Percentiles rank a stretch among this genome's conserved stretches.
These are phyloP conservation scores for Agrochola litura DNA, from an alignment of 2,888 invertebrate species.

Conservation along the genomic window DNA sequence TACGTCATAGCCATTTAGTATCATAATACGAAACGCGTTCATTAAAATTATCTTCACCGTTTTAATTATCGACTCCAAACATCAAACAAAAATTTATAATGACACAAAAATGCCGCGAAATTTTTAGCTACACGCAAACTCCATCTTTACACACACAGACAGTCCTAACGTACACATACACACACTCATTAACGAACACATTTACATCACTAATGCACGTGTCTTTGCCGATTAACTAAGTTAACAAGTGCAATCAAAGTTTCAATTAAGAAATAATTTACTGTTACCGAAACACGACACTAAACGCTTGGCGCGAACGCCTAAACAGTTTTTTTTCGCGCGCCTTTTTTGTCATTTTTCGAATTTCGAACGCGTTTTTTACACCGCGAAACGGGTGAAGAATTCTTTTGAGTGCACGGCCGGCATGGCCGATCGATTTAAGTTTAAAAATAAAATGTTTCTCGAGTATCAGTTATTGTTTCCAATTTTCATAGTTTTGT, in stretches of 20 bases:
- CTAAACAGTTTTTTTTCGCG: slow-evolving; percentile 65
- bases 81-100: slow-evolving; percentile 60
- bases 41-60: slow-evolving; percentile 25
- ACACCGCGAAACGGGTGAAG: slow-evolving; percentile 82
- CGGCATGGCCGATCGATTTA: slow-evolving; percentile 82
- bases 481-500: slow-evolving; percentile 67
- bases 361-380: slow-evolving; percentile 79
- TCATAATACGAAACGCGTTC: slow-evolving; percentile 34
- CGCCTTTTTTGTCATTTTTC: slow-evolving; percentile 71
- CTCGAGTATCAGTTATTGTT: slow-evolving; percentile 64
- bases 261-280: slow-evolving; percentile 76
- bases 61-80: slow-evolving; percentile 47
- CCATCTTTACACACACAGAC: slow-evolving; percentile 79
- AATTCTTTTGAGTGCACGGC: slow-evolving; percentile 79
- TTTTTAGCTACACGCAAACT: slow-evolving; percentile 76
- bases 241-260: slow-evolving; percentile 77
- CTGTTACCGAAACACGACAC: slow-evolving; percentile 70
- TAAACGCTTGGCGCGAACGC: slow-evolving; percentile 76
- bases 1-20: slow-evolving; percentile 33
- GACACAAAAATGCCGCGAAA: slow-evolving; percentile 71
- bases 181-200: slow-evolving; percentile 88
- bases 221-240: slow-evolving; percentile 72
- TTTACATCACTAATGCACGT: slow-evolving; percentile 88
- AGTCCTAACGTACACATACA: slow-evolving; percentile 80
- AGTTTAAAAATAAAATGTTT: slow-evolving; percentile 64